Conservation (phyloP, 2,888 invertebrate genomes). For the Ectemnius continuus region DNA sequence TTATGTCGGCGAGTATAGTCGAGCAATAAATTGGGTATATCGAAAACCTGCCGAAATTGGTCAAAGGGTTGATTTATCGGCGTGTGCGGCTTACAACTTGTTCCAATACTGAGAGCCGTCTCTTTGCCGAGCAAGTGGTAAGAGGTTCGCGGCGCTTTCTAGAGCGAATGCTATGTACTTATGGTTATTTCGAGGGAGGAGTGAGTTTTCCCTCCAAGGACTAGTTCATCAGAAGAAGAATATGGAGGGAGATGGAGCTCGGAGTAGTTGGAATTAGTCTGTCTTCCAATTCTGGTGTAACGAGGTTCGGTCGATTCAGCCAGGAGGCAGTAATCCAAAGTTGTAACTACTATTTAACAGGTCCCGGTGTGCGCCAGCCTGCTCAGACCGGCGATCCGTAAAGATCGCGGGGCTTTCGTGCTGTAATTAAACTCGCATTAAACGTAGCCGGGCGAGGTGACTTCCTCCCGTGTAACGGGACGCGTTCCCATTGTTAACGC, state of each 20-base stretch:
- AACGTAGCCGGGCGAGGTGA: slow-evolving; percentile 4
- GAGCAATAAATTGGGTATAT: no score
- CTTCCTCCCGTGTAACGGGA: no score
- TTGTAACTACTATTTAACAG: neutral
- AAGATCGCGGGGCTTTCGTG: neutral
- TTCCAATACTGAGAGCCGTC: no score
- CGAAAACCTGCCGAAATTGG: no score
- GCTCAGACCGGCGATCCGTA: neutral
- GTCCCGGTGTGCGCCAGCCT: neutral
- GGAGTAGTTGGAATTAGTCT: neutral
- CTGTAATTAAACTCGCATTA: slow-evolving; percentile 14
- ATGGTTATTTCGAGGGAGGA: neutral
- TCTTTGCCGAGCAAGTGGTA: no score
- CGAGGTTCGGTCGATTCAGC: slow-evolving; percentile 1
- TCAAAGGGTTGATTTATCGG: no score
- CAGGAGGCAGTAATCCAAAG: neutral
- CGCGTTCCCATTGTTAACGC: no score
- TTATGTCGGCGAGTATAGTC: no score
- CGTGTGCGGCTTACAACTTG: no score
- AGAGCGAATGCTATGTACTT: no score
- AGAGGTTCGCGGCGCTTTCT: no score
- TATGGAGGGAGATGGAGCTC: neutral
- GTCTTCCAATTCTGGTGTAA: neutral
- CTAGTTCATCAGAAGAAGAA: slow-evolving; percentile 13
- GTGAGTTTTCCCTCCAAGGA: no score